Percentiles rank a stretch among this genome's conserved stretches.
phyloP scores from a whole-genome alignment of 2,113 vertebrate species.

The Micromys minutus region DNA sequence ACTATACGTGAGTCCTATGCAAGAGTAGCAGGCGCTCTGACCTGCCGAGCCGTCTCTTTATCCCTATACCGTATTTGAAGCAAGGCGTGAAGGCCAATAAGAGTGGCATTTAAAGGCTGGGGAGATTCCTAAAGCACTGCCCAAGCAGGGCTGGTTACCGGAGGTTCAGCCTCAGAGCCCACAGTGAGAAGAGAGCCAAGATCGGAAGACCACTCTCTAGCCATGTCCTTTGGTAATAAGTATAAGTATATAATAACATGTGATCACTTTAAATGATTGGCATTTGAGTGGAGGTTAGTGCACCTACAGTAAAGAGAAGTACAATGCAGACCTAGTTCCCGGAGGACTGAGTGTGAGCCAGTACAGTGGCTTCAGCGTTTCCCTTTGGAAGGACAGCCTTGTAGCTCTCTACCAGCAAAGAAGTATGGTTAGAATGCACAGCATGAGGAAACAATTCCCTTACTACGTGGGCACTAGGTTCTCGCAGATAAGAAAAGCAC shows the following conservation, averaged over 20 bases:
- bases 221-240: too few relatives aligned
- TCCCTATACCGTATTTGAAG: not conserved
- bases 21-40: not conserved
- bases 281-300: not conserved
- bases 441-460: slow-evolving; percentile 22
- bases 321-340: not conserved
- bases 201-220: not conserved
- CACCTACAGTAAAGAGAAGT: slow-evolving; percentile 8
- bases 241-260: not conserved
- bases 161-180: not conserved
- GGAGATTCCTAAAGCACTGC: not conserved
- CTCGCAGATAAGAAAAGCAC: not conserved
- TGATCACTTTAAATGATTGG: not conserved
- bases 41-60: not conserved
- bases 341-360: not conserved
- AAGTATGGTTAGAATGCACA: not conserved
- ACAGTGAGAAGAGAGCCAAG: not conserved
- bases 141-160: not conserved
- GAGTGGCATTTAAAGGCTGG: not conserved
- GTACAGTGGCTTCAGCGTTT: not conserved
- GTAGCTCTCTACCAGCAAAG: not conserved
- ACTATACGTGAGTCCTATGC: not conserved
- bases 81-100: not conserved
- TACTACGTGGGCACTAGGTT: not conserved
- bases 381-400: not conserved